Evolutionary conservation across 2,113 vertebrate species (phyloP).

Genomic region (Mionectes macconnelli): DNA sequence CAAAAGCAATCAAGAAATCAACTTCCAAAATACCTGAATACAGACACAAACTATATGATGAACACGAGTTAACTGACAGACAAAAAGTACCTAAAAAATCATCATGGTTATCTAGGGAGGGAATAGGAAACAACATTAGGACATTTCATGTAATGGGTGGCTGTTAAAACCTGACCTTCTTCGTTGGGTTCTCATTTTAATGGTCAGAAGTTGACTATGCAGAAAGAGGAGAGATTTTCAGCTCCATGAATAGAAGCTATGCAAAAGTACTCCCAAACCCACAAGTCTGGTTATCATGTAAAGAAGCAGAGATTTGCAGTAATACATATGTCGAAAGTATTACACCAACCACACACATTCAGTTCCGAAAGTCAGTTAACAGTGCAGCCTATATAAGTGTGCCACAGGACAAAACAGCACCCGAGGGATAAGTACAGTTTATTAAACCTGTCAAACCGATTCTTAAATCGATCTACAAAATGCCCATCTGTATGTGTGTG

Average conservation of each 20-base stretch:
- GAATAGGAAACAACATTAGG: neutral
- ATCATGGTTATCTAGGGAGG: neutral
- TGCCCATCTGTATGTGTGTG: neutral
- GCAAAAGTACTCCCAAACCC: neutral
- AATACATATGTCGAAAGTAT: neutral
- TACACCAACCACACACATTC: neutral
- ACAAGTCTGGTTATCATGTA: neutral
- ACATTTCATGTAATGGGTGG: neutral
- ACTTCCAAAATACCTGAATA: neutral
- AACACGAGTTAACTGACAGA: neutral
- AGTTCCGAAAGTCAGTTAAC: neutral
- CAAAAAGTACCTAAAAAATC: neutral
- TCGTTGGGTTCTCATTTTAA: neutral
- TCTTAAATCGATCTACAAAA: neutral
- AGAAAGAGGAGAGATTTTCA: neutral
- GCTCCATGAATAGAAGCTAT: neutral
- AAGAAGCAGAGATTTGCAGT: neutral
- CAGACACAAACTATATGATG: neutral
- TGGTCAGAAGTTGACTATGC: neutral
- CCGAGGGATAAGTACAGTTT: neutral
- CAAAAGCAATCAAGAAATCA: neutral
- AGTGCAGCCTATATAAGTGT: neutral
- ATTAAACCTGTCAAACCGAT: neutral
- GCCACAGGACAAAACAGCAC: neutral
- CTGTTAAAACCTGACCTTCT: neutral